Evolutionary conservation across 1,140 invertebrate genomes (phyloP), one percentile per base, ranked within the genome.

Genomic region (Xylocopa sonorina): DNA sequence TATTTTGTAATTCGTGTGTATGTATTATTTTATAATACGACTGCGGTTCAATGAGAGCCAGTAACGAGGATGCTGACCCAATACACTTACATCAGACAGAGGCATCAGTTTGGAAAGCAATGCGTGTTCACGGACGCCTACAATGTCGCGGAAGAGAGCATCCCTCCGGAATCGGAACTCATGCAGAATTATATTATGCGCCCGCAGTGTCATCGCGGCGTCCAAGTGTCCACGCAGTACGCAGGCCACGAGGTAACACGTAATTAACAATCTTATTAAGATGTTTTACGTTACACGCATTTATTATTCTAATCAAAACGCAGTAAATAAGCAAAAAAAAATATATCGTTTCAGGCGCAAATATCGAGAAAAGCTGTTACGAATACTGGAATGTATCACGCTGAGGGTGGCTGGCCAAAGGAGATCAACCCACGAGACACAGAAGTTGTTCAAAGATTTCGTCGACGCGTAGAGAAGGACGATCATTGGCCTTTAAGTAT

Each of bases 361-460:
- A 96, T 96, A 29, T 93, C 93, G 53, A 91, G 95, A 84, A 96
- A 96, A 68, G 95, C 96, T 86, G 96, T 95, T 88, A 96, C 95
- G 57, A 95, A 94, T 84, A 94, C 94, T 6, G 96, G 97, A 0
- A 96, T 98, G 83, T 96, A 96, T 85, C 98, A 99, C 88, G 94
- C 95, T 12, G 98, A 99, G 93, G 98, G 98, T 38, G 98, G 98
- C 7, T 99, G 98, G 98, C 98, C 98, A 0, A 98, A 97, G 93
- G 98, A 99, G 88, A 95, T 99, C 38, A 98, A 98, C 90, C 94
- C 95, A 82, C 94, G 94, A 48, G 98, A 99, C 89, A 95, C 96
- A 3, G 98, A 99, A 93, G 96, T 97, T 87, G 96, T 95, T 6
- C 92, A 96, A 0, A 94, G 97, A 87, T 99, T 96, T 90, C 94